phyloP scores from a whole-genome alignment of 2,113 vertebrate species.

The Brienomyrus longianalis region DNA sequence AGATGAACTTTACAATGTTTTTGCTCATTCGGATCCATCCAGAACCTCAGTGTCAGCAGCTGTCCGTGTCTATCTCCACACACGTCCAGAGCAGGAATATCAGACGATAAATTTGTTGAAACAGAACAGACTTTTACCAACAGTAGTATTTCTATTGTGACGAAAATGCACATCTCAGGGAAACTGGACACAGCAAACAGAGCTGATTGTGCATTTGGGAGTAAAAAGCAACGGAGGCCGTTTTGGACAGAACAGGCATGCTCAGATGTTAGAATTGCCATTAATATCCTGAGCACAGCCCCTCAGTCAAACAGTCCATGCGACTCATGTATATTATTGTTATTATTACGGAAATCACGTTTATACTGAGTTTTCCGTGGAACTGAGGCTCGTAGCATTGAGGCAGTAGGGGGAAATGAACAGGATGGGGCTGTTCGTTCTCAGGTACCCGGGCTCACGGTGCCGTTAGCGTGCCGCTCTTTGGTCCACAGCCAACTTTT shows the following conservation, averaged over 20 bases:
- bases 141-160: not conserved
- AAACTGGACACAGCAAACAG: not conserved
- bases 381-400: no score
- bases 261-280: not conserved
- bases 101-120: not conserved
- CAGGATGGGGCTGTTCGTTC: constrained; percentile 41
- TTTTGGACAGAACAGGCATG: not conserved
- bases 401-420: not conserved
- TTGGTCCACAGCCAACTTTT: constrained; percentile 33
- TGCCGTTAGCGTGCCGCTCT: constrained; percentile 9
- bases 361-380: not conserved
- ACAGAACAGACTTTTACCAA: not conserved
- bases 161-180: not conserved
- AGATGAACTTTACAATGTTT: not conserved
- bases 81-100: not conserved
- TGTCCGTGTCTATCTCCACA: not conserved
- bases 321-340: not conserved
- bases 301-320: not conserved
- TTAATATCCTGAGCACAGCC: not conserved
- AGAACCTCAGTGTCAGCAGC: not conserved
- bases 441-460: constrained; percentile 40
- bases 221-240: not conserved
- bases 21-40: not conserved
- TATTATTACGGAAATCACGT: not conserved
- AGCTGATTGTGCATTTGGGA: not conserved